Evolutionary conservation across 2,888 invertebrate species (phyloP).

Genomic region (Ligdia adustata): DNA sequence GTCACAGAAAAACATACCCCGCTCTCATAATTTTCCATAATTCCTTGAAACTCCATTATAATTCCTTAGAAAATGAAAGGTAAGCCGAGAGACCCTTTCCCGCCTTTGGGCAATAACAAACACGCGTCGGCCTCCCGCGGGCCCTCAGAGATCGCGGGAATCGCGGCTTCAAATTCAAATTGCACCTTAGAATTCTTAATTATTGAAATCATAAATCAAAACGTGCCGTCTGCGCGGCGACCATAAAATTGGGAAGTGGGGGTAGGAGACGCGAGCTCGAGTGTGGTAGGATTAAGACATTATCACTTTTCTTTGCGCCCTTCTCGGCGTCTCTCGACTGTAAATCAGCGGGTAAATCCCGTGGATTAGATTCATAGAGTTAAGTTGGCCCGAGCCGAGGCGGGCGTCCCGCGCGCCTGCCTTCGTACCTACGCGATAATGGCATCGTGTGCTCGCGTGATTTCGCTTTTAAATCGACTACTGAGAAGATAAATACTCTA

Average conservation of each 20-base stretch:
- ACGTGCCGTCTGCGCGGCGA: slow-evolving; percentile 81
- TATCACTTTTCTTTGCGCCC: slow-evolving; percentile 87
- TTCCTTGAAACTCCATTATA: slow-evolving; percentile 65
- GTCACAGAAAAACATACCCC: slow-evolving; percentile 32
- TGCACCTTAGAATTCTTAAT: slow-evolving; percentile 84
- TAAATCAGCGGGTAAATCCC: slow-evolving; percentile 84
- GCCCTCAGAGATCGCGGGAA: slow-evolving; percentile 56
- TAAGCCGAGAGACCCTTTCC: slow-evolving; percentile 73
- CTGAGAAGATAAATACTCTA: slow-evolving; percentile 76
- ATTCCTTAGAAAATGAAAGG: slow-evolving; percentile 73
- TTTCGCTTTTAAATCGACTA: slow-evolving; percentile 83
- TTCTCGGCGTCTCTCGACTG: slow-evolving; percentile 72
- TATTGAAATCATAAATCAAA: slow-evolving; percentile 85
- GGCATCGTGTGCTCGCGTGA: slow-evolving; percentile 81
- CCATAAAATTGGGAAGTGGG: slow-evolving; percentile 76
- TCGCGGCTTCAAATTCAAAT: slow-evolving; percentile 79
- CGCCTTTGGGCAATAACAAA: slow-evolving; percentile 77
- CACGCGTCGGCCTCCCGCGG: slow-evolving; percentile 77
- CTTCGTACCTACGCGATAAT: slow-evolving; percentile 77
- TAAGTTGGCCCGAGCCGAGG: slow-evolving; percentile 52
- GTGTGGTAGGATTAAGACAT: slow-evolving; percentile 87
- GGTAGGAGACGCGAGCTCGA: slow-evolving; percentile 62
- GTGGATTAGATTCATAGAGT: slow-evolving; percentile 84
- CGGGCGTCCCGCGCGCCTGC: slow-evolving; percentile 58
- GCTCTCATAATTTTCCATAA: slow-evolving; percentile 59